A percentile compares a stretch with the other conserved stretches of the same genome.
phyloP scores from a whole-genome alignment of 2,888 invertebrate species.

The Brenthis ino region DNA sequence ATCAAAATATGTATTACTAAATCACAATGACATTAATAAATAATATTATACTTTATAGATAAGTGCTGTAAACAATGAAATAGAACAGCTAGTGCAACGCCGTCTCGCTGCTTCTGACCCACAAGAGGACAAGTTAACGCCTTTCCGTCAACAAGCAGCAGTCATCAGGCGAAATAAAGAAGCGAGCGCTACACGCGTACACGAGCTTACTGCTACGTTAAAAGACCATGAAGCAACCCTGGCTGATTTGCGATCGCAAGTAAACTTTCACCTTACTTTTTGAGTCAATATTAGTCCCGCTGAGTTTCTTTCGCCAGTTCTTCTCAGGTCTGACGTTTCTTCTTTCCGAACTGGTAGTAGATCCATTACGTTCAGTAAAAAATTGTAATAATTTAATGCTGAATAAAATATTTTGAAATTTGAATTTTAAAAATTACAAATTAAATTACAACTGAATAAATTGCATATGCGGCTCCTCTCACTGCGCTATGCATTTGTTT shows the following conservation, averaged over 20 bases:
- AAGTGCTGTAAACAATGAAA: constrained; percentile 81
- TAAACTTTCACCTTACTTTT: constrained; percentile 36
- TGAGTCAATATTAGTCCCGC: no score
- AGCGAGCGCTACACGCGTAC: constrained; percentile 85
- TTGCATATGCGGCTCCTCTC: no score
- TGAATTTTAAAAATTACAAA: no score
- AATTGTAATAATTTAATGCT: no score
- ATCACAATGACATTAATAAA: background rate
- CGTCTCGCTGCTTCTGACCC: constrained; percentile 85
- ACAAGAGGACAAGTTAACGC: constrained; percentile 88
- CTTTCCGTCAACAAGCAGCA: constrained; percentile 92
- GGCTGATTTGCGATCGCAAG: constrained; percentile 80
- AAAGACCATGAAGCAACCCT: constrained; percentile 83
- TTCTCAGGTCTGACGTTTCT: no score
- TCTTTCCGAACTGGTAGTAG: no score
- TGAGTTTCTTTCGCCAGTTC: no score
- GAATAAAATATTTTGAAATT: no score
- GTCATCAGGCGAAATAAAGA: constrained; percentile 92
- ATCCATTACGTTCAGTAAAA: no score
- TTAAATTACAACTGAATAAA: background rate
- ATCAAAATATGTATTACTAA: background rate
- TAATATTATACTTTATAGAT: constrained; percentile 56
- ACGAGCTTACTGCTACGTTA: constrained; percentile 84
- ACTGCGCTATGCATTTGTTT: no score
- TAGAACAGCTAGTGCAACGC: constrained; percentile 88